phyloP scores from a whole-genome alignment of 2,113 vertebrate genomes.

The Dipodomys merriami region DNA sequence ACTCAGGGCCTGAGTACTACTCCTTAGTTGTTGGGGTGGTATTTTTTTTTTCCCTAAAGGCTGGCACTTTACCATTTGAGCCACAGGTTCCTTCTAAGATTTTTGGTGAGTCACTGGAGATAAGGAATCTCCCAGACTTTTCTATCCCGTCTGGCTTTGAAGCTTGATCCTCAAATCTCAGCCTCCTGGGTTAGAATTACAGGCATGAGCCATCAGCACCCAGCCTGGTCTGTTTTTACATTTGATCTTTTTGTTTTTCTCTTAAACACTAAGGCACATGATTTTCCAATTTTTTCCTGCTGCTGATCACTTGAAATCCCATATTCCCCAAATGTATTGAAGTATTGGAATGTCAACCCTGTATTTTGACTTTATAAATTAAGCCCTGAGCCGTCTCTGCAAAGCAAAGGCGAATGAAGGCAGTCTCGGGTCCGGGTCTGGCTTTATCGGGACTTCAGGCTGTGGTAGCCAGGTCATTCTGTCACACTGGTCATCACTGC shows the following conservation, averaged over 20 bases:
- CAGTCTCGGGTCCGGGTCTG: background rate
- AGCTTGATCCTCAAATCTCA: too few species aligned
- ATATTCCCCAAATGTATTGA: background rate
- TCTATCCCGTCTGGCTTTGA: background rate
- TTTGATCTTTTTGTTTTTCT: background rate
- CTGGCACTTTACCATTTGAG: too few species aligned
- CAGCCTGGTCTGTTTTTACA: background rate
- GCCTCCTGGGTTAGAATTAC: too few species aligned
- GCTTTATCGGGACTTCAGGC: background rate
- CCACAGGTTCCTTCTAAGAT: too few species aligned
- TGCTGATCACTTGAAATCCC: background rate
- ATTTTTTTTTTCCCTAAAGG: too few species aligned
- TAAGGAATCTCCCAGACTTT: background rate
- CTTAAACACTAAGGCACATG: background rate
- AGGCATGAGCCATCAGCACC: too few species aligned
- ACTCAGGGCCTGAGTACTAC: too few species aligned
- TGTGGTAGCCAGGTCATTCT: fast-evolving
- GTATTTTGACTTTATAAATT: background rate
- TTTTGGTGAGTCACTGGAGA: too few species aligned
- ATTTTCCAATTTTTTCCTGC: background rate
- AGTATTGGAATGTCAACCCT: background rate
- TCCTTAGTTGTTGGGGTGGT: too few species aligned
- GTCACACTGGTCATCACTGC: background rate
- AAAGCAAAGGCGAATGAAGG: background rate
- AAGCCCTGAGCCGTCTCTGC: background rate